phyloP scores from a whole-genome alignment of 2,888 invertebrate species.

The Gonocerus acuteangulatus region DNA sequence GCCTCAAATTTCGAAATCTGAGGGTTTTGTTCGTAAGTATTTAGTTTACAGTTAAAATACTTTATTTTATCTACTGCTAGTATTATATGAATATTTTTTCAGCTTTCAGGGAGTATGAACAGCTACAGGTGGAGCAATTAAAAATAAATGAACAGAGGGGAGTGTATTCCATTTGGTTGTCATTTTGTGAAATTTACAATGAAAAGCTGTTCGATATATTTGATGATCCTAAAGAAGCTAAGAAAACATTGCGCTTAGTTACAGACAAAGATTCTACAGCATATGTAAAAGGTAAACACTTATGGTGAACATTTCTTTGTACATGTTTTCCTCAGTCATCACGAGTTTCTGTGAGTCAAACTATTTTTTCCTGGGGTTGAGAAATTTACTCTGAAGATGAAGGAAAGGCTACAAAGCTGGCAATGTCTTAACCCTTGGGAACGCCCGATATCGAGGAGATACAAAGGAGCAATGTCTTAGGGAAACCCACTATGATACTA shows the following conservation, averaged over 20 bases:
- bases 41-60: not conserved
- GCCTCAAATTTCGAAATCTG: not conserved
- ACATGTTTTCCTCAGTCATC: no score
- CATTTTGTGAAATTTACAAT: conserved; percentile 86
- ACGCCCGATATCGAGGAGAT: no score
- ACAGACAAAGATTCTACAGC: conserved; percentile 50
- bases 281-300: conserved; percentile 49
- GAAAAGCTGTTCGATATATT: conserved; percentile 80
- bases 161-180: conserved; percentile 64
- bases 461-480: no score
- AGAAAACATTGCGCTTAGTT: conserved; percentile 50
- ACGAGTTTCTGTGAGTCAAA: no score
- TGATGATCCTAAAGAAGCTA: conserved; percentile 42
- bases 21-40: not conserved
- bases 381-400: no score
- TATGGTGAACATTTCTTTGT: no score
- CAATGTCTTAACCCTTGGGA: no score
- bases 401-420: no score
- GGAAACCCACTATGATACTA: no score
- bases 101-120: not conserved
- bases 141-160: conserved; percentile 13
- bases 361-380: no score
- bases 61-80: no score
- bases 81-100: no score
- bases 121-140: not conserved